phyloP scores from a whole-genome alignment of 1,140 invertebrate species.

The Pectinophora gossypiella region DNA sequence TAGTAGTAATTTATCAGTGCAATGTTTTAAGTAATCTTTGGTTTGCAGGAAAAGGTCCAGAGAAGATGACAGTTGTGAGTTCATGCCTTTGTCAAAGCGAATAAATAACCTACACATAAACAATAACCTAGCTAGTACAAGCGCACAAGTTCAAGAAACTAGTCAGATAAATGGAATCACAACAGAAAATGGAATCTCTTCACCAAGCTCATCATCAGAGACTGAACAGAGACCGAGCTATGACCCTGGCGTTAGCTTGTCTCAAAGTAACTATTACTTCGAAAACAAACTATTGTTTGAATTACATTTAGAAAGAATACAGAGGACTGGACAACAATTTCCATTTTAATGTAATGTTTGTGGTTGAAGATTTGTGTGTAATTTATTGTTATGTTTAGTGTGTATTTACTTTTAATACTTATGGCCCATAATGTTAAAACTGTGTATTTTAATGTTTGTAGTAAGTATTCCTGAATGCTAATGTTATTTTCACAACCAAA shows the following conservation, averaged over 20 bases:
- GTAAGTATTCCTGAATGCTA: too few relatives aligned
- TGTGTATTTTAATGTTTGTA: too few relatives aligned
- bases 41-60: conserved; percentile 79
- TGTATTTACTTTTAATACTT: conserved; percentile 34
- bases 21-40: conserved; percentile 2
- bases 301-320: conserved; percentile 72
- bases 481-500: too few relatives aligned
- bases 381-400: conserved; percentile 31
- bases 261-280: conserved; percentile 68
- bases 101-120: conserved; percentile 89
- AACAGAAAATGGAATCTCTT: conserved; percentile 45
- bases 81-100: conserved; percentile 85
- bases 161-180: conserved; percentile 50
- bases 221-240: conserved; percentile 60
- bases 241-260: conserved; percentile 65
- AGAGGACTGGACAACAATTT: conserved; percentile 69
- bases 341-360: conserved; percentile 47
- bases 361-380: conserved; percentile 31
- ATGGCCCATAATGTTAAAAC: conserved; percentile 12
- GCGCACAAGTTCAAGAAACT: conserved; percentile 43
- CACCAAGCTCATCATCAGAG: conserved; percentile 43
- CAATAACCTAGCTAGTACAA: conserved; percentile 47
- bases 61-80: conserved; percentile 83
- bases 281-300: conserved; percentile 74
- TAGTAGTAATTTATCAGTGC: neutral